These are phyloP conservation scores for Nerophis lumbriciformis DNA, from an alignment of 2,113 vertebrate genomes.

Conservation along the genomic window DNA sequence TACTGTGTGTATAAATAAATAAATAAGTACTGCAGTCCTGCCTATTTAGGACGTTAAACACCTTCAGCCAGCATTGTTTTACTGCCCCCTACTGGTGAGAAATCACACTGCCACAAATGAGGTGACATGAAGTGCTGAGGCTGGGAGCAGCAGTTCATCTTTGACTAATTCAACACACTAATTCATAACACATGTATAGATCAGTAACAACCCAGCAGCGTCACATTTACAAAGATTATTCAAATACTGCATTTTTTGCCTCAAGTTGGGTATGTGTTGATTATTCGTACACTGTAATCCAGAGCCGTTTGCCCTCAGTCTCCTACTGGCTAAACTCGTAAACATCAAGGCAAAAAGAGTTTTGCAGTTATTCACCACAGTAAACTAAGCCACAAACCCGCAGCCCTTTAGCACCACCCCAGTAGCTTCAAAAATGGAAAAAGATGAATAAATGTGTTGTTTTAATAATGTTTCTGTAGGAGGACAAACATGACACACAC, in stretches of 20 bases:
- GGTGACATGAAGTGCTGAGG: background rate
- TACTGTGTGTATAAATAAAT: conserved; percentile 5
- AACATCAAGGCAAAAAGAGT: too few species aligned
- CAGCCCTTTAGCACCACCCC: too few species aligned
- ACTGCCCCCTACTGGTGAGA: conserved; percentile 72
- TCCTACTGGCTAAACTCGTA: too few species aligned
- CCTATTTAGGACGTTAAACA: conserved; percentile 40
- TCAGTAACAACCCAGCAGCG: background rate
- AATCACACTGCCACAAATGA: conserved; percentile 40
- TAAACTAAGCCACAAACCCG: too few species aligned
- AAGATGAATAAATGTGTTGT: too few species aligned
- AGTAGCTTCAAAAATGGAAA: too few species aligned
- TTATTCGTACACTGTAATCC: background rate
- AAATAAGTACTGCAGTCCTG: conserved; percentile 30
- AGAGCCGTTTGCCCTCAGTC: background rate
- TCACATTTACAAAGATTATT: background rate
- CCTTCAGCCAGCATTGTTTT: conserved; percentile 56
- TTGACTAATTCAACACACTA: background rate
- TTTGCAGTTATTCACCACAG: too few species aligned
- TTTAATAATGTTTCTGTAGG: too few species aligned
- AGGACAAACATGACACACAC: too few species aligned
- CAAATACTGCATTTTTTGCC: background rate
- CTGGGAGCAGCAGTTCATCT: conserved; percentile 5
- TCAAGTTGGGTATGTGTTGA: background rate
- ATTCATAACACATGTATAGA: background rate